Percentiles rank a stretch among this genome's conserved stretches.
phyloP scores from a whole-genome alignment of 2,888 invertebrate species.

The Heliconius ismenius region DNA sequence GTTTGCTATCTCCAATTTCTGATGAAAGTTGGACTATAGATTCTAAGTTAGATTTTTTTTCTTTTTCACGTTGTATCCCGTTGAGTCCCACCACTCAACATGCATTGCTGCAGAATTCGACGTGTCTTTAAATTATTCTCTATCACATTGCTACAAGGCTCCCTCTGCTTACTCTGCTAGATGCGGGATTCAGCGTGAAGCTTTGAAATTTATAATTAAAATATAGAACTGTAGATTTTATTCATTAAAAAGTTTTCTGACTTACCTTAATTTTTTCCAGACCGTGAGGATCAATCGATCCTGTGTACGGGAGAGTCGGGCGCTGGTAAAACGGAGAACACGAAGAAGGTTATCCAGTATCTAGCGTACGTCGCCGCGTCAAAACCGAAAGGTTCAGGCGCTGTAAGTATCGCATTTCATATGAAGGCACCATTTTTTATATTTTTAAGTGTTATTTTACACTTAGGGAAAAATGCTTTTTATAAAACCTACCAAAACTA shows the following conservation, averaged over 20 bases:
- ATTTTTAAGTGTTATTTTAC: no score
- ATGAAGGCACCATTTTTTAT: not conserved
- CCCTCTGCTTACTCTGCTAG: no score
- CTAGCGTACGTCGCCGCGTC: constrained; percentile 99
- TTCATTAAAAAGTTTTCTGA: no score
- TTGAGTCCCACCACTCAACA: not conserved
- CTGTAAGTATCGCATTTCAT: constrained; percentile 83
- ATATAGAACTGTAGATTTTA: no score
- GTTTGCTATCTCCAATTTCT: no score
- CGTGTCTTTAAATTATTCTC: no score
- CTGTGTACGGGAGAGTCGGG: constrained; percentile 99
- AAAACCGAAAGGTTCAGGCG: constrained; percentile 93
- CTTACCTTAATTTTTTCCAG: constrained; percentile 78
- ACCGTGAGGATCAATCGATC: constrained; percentile 99
- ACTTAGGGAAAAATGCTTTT: no score
- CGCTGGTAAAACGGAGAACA: constrained; percentile 99
- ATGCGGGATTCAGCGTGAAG: not conserved
- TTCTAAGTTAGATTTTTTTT: no score
- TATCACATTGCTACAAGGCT: not conserved
- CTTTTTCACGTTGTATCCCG: no score
- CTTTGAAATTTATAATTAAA: not conserved
- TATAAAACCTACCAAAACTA: no score
- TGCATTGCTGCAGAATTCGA: not conserved
- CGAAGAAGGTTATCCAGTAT: constrained; percentile 99
- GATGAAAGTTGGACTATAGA: no score